A percentile compares a stretch with the other conserved stretches of the same genome.
Evolutionary conservation across 2,113 vertebrate species (phyloP).

Genomic region (Phainopepla nitens): DNA sequence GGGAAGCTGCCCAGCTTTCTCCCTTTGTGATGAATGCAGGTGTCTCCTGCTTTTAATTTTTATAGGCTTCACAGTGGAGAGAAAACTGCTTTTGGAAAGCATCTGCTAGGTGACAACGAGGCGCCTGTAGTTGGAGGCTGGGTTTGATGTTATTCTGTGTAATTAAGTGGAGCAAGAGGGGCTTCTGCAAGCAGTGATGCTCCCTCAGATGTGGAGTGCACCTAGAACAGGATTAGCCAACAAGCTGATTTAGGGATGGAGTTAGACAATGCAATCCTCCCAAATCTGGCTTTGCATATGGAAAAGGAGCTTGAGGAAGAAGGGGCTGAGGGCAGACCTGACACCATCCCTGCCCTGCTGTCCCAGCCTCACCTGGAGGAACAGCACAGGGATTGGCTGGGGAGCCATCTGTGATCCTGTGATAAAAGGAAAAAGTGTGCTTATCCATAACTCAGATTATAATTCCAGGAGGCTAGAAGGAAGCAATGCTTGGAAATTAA

Average conservation of each 20-base stretch:
- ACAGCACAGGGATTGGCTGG: rapidly evolving
- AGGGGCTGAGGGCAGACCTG: neutral
- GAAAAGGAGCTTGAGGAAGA: neutral
- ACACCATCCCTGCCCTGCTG: neutral
- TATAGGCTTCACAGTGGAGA: neutral
- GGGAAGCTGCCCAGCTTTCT: neutral
- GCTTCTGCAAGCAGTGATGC: neutral
- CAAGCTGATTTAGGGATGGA: neutral
- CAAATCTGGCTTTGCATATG: neutral
- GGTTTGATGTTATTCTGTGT: neutral
- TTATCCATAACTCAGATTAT: neutral
- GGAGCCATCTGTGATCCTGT: neutral
- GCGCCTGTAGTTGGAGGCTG: neutral
- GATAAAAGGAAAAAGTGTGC: neutral
- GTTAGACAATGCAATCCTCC: neutral
- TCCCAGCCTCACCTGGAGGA: neutral
- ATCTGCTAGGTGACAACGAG: neutral
- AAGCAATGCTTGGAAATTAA: neutral
- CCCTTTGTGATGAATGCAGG: neutral
- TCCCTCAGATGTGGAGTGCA: neutral
- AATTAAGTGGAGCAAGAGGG: neutral
- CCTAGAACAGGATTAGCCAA: neutral
- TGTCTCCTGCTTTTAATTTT: neutral
- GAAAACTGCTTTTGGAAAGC: neutral
- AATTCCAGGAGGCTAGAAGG: neutral